phyloP scores from a whole-genome alignment of 2,797 vertebrate species.

The Gymnoscopelus microlampas region DNA sequence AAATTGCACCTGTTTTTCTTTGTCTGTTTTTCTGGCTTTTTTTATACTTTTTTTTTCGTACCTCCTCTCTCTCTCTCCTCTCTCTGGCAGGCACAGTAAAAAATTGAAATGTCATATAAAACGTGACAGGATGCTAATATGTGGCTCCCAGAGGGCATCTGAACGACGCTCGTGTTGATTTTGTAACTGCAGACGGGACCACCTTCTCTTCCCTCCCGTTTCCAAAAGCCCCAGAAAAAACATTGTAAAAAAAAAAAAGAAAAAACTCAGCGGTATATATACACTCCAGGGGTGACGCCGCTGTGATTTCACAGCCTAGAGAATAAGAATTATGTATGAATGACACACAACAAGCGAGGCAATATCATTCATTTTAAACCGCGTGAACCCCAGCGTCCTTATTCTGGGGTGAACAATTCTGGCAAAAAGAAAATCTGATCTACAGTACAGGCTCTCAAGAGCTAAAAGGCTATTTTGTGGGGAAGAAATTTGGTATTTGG shows the following conservation, averaged over 20 bases:
- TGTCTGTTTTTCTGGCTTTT: constrained; percentile 43
- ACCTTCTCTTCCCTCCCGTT: constrained; percentile 54
- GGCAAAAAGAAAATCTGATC: too few relatives aligned
- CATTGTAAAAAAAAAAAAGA: constrained; percentile 56
- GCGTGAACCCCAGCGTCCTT: too few relatives aligned
- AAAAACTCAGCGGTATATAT: constrained; percentile 34
- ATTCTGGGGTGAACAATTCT: too few relatives aligned
- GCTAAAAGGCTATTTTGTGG: too few relatives aligned
- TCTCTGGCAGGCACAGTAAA: constrained; percentile 69
- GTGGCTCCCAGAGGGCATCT: constrained; percentile 77
- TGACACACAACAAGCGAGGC: constrained; percentile 29
- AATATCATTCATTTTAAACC: background rate
- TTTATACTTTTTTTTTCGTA: too few relatives aligned
- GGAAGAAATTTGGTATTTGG: too few relatives aligned
- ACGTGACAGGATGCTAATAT: constrained; percentile 80
- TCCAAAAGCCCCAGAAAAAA: constrained; percentile 36
- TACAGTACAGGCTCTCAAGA: too few relatives aligned
- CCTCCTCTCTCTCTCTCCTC: constrained; percentile 18
- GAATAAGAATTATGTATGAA: constrained; percentile 42
- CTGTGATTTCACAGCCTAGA: constrained; percentile 54
- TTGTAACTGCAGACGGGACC: constrained; percentile 69
- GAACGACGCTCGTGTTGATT: constrained; percentile 76
- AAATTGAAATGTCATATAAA: constrained; percentile 81
- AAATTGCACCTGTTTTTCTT: constrained; percentile 81
- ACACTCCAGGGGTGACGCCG: constrained; percentile 50